These are phyloP conservation scores for Temnothorax ravouxi DNA, from an alignment of 2,888 invertebrate genomes.

Conservation along the genomic window DNA sequence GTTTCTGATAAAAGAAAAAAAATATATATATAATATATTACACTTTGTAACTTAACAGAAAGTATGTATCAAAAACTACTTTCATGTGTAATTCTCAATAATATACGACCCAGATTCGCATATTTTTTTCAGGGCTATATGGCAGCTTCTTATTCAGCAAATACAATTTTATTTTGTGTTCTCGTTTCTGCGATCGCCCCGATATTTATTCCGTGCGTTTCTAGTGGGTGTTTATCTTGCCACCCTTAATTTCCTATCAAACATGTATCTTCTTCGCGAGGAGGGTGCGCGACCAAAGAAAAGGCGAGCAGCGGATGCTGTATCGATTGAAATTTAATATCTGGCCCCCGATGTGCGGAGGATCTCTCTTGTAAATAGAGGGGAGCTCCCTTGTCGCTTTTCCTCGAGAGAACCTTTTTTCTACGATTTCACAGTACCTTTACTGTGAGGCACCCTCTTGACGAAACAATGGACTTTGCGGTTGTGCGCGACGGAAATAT, in stretches of 20 bases:
- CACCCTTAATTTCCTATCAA: slow-evolving; percentile 78
- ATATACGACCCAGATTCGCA: not conserved
- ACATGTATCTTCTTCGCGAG: slow-evolving; percentile 74
- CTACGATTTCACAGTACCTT: slow-evolving; percentile 64
- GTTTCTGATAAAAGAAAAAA: slow-evolving; percentile 17
- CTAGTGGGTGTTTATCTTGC: slow-evolving; percentile 69
- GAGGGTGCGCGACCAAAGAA: slow-evolving; percentile 72
- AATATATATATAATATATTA: not conserved
- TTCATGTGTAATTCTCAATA: not conserved
- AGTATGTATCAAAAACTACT: not conserved
- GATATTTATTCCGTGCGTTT: slow-evolving; percentile 50
- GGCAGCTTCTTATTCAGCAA: not conserved
- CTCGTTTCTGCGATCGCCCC: not conserved
- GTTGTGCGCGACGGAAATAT: slow-evolving; percentile 32
- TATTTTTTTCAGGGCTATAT: not conserved
- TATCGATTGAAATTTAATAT: slow-evolving; percentile 86
- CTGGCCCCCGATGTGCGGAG: slow-evolving; percentile 77
- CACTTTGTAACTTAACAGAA: not conserved
- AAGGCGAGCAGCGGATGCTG: slow-evolving; percentile 76
- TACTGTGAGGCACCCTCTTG: slow-evolving; percentile 48
- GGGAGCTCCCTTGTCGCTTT: slow-evolving; percentile 70
- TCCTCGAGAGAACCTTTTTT: slow-evolving; percentile 59
- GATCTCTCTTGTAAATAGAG: slow-evolving; percentile 82
- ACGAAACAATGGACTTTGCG: slow-evolving; percentile 40
- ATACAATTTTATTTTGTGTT: slow-evolving; percentile 16